Conservation (phyloP, 2,113 vertebrate genomes). For the Micronycteris hirsuta region DNA sequence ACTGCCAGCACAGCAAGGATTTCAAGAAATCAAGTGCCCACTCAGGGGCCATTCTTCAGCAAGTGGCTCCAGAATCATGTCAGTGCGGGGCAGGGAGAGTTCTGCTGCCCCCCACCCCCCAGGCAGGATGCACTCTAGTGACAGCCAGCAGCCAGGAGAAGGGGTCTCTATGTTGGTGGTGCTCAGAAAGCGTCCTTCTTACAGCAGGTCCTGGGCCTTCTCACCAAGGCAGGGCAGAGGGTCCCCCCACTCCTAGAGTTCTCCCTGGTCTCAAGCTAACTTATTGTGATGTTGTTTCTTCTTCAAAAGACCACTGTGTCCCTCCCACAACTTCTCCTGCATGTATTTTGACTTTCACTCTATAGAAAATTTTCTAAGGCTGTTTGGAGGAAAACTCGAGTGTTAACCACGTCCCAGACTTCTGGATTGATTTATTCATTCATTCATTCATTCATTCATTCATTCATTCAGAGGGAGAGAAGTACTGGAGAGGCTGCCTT, state of each 20-base stretch:
- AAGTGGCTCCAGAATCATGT: too few relatives aligned
- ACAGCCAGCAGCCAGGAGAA: rapidly evolving
- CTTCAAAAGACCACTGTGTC: not conserved
- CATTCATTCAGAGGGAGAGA: too few relatives aligned
- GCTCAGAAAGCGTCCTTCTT: not conserved
- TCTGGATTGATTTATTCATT: not conserved
- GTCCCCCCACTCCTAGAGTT: not conserved
- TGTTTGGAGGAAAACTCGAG: not conserved
- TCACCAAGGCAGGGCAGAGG: rapidly evolving
- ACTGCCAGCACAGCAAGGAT: not conserved
- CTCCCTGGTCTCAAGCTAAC: not conserved
- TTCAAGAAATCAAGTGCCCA: not conserved
- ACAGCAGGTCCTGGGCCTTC: too few relatives aligned
- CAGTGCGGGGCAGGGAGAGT: not conserved
- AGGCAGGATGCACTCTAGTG: rapidly evolving
- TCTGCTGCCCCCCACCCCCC: not conserved
- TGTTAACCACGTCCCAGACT: not conserved
- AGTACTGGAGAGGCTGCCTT: not conserved
- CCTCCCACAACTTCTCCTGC: not conserved
- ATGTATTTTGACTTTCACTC: not conserved
- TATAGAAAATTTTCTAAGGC: not conserved
- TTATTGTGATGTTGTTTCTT: not conserved
- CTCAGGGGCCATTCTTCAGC: not conserved
- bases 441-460: too few relatives aligned
- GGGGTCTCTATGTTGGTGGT: rapidly evolving